Percentiles rank a stretch among this genome's conserved stretches.
phyloP scores from a whole-genome alignment of 2,113 vertebrate species.

The Festucalex cinctus region DNA sequence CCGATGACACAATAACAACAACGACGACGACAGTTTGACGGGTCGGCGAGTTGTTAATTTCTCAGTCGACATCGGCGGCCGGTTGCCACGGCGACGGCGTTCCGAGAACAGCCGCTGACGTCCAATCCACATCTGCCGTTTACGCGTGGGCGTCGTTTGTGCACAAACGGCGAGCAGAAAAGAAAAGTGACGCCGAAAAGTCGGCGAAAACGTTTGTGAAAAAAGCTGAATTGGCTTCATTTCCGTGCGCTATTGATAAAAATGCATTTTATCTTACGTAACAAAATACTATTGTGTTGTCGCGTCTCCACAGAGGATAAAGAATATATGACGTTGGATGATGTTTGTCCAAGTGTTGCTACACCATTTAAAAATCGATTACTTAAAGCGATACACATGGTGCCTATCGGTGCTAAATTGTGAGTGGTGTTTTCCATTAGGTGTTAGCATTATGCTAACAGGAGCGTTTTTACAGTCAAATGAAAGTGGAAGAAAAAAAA shows the following conservation, averaged over 20 bases:
- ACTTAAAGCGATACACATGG: too few species aligned
- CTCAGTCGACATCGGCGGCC: neutral
- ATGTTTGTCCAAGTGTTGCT: too few species aligned
- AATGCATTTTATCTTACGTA: too few species aligned
- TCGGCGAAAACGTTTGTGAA: slow-evolving; percentile 51
- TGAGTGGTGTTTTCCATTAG: too few species aligned
- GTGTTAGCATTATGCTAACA: too few species aligned
- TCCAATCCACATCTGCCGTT: slow-evolving; percentile 57
- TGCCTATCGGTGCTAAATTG: too few species aligned
- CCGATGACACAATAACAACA: neutral
- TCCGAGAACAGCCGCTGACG: neutral
- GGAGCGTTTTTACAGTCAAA: too few species aligned
- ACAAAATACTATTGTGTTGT: too few species aligned
- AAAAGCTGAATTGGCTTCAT: slow-evolving; percentile 22
- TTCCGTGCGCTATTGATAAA: neutral
- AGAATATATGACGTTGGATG: too few species aligned
- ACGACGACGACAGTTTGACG: neutral
- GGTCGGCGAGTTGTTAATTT: neutral
- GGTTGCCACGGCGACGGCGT: neutral
- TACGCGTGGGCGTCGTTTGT: slow-evolving; percentile 66
- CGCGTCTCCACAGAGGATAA: too few species aligned
- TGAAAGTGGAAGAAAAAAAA: too few species aligned
- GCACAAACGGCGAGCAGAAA: neutral
- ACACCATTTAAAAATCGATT: too few species aligned
- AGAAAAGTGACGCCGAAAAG: slow-evolving; percentile 33